phyloP scores from a whole-genome alignment of 1,140 invertebrate species.

The Spodoptera frugiperda region DNA sequence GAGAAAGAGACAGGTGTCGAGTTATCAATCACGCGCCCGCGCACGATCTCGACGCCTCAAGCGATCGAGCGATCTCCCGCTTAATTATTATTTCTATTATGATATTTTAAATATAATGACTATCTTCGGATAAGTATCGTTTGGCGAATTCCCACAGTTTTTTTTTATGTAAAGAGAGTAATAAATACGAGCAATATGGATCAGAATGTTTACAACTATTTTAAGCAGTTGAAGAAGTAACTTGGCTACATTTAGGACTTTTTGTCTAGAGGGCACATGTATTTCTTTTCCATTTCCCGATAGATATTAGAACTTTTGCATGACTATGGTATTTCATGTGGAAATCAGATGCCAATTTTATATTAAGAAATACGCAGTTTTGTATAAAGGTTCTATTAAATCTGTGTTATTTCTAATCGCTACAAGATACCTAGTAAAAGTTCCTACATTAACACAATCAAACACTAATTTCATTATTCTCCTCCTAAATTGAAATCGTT shows the following conservation, averaged over 20 bases:
- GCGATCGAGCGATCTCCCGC: constrained; percentile 77
- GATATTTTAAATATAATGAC: constrained; percentile 83
- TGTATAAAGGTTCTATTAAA: too few species aligned
- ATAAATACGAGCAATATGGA: constrained; percentile 55
- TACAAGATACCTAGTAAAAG: too few species aligned
- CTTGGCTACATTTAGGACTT: too few species aligned
- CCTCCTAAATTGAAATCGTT: constrained; percentile 47
- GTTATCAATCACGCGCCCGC: constrained; percentile 83
- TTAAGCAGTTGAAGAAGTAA: too few species aligned
- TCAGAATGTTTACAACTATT: neutral
- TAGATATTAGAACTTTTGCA: too few species aligned
- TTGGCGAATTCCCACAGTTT: constrained; percentile 77
- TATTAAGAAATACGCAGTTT: too few species aligned
- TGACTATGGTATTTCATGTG: too few species aligned
- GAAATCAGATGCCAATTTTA: too few species aligned
- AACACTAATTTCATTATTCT: constrained; percentile 8
- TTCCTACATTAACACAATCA: neutral
- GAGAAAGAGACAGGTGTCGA: constrained; percentile 59
- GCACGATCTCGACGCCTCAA: constrained; percentile 75
- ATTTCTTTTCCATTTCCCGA: too few species aligned
- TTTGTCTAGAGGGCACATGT: too few species aligned
- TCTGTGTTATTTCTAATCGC: too few species aligned
- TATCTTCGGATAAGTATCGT: constrained; percentile 62
- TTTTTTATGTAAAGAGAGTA: constrained; percentile 55
- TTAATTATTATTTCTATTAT: constrained; percentile 86